Base-by-base conservation (phyloP, 2,888 invertebrate species). In the Scaptomyza reducta region DNA sequence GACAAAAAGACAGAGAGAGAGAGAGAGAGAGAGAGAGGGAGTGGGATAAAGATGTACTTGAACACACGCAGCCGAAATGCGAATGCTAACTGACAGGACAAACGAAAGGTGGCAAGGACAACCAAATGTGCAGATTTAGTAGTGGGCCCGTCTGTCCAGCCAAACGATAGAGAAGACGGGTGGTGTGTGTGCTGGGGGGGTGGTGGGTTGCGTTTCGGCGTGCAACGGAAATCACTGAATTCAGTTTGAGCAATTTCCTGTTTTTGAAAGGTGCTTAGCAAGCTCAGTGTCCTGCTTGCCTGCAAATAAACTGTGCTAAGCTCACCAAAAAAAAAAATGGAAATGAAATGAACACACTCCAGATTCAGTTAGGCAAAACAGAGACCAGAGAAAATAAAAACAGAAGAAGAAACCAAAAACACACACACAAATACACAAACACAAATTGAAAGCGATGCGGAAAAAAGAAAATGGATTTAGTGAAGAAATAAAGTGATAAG, bases 191-290 rank as follows among this genome's bases (percentile, higher is more conserved):
- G 33, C 1, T 35, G n/a, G 51, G n/a, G n/a, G n/a, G n/a, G n/a
- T n/a, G n/a, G n/a, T n/a, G n/a, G n/a, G n/a, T n/a, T n/a, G n/a
- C n/a, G n/a, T n/a, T n/a, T n/a, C n/a, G n/a, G n/a, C n/a, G n/a
- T n/a, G 62, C 50, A 49, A 55, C 74, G 84, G 74, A 81, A 81
- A 82, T 81, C 80, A 83, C 64, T 64, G 83, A 86, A 81, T 81
- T 81, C 86, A 79, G 86, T 81, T 83, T 79, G 59, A 74, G 80
- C 77, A 83, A 81, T 81, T 81, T 81, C 83, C 81, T 79, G 70
- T 74, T 79, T 76, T 71, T 69, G 54, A 77, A 81, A 78, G 79
- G 76, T 61, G 53, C 70, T 69, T 42, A 42, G 47, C 62, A 53
- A 40, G 40, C 50, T 44, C 49, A 31, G 53, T 58, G 38, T 41